A percentile compares a stretch with the other conserved stretches of the same genome.
These are phyloP conservation scores for Xiphophorus maculatus DNA, from an alignment of 2,113 vertebrate genomes.

Conservation along the genomic window DNA sequence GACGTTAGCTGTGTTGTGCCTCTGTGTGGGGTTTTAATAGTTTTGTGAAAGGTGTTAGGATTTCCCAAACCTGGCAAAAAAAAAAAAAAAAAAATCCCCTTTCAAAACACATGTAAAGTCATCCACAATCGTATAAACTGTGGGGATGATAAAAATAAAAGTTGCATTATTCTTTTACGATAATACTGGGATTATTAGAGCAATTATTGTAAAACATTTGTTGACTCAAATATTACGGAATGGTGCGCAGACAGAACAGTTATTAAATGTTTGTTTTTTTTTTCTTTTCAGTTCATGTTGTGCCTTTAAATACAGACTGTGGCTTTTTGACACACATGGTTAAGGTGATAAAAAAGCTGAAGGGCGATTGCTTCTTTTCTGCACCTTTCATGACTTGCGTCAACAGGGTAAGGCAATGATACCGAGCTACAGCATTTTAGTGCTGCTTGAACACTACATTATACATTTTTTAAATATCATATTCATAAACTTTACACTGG, in stretches of 20 bases:
- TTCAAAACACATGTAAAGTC: background rate
- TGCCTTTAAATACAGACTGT: background rate
- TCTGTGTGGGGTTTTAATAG: too few species aligned
- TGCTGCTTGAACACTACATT: conserved; percentile 2
- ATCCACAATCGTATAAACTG: background rate
- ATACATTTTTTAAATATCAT: conserved; percentile 31
- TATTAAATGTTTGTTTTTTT: background rate
- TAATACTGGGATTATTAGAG: background rate
- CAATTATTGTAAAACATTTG: background rate
- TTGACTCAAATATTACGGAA: background rate
- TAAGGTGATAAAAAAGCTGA: background rate
- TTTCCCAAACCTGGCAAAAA: background rate
- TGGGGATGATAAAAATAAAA: background rate
- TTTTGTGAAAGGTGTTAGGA: background rate
- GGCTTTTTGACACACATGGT: background rate
- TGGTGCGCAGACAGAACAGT: background rate
- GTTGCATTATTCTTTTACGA: background rate
- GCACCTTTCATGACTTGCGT: background rate
- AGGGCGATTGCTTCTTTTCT: background rate
- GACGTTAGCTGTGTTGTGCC: too few species aligned
- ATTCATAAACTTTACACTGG: conserved; percentile 45
- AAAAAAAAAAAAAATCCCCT: too few species aligned
- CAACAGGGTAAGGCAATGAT: conserved; percentile 4
- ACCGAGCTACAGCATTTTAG: conserved; percentile 5
- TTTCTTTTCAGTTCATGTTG: background rate